Percentiles rank a stretch among this genome's conserved stretches.
These are phyloP conservation scores for Aplodontia rufa DNA, from an alignment of 2,113 vertebrate species.

Conservation along the genomic window DNA sequence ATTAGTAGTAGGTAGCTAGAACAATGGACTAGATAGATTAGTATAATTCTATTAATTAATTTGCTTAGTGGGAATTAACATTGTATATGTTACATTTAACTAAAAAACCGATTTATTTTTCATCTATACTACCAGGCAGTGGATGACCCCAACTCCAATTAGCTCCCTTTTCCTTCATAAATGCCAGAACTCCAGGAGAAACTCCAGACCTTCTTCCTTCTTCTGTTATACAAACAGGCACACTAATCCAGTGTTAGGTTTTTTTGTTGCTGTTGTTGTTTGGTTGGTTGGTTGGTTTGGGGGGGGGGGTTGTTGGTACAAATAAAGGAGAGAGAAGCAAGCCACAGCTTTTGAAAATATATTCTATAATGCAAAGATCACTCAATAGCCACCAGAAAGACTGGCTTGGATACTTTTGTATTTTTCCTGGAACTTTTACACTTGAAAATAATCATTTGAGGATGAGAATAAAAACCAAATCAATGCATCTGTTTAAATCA, in stretches of 20 bases:
- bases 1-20: background rate
- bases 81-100: background rate
- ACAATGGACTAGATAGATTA: background rate
- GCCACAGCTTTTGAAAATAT: background rate
- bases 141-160: background rate
- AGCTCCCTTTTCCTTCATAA: background rate
- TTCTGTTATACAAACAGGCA: background rate
- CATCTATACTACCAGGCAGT: background rate
- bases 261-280: no score
- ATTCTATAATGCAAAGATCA: background rate
- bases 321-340: background rate
- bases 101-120: background rate
- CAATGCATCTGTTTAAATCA: constrained; percentile 2
- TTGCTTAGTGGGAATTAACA: constrained; percentile 5
- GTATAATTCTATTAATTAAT: background rate
- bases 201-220: background rate
- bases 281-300: background rate
- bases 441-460: constrained; percentile 15
- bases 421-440: constrained; percentile 25
- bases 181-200: background rate
- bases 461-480: constrained; percentile 21
- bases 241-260: background rate
- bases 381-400: background rate
- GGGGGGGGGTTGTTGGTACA: no score
- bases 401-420: background rate